Evolutionary conservation across 1,140 invertebrate species (phyloP), one percentile per base, ranked within the genome.

Genomic region (Trachymyrmex septentrionalis): DNA sequence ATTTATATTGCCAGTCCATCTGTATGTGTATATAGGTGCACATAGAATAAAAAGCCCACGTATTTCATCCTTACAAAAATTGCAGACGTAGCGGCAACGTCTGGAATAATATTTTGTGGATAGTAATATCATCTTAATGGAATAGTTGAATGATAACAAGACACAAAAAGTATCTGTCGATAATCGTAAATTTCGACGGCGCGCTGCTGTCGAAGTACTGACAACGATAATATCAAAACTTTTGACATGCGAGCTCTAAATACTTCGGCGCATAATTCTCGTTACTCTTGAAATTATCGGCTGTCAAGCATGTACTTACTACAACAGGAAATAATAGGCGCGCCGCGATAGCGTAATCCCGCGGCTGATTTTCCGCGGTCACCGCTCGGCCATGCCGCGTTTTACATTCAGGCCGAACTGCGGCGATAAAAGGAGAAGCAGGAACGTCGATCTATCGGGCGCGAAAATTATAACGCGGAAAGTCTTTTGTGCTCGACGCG

Each of bases 241-340:
- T 38, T 38, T 59, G 21, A 73, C 53, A 4, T 0, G 21, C 34
- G 38, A 38, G 21, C 10, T 59, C 48, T 82, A 57, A 57, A 38
- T 24, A 9, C 76, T 66, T 64, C 53, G 24, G 75, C 48, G 34
- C 50, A 80, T 80, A 85, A 85, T 55, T 76, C 19, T 44, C 73
- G 50, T 69, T 61, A 21, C 38, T 61, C 87, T 19, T 59, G 64
- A 48, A 77, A 76, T 87, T 76, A 80, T 72, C 53, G 57, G 30
- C 38, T 76, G 88, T 85, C 75, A 38, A 84, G 55, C 73, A 44
- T 75, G 87, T 53, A 84, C 66, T 90, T 92, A 92, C 92, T 90
- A 21, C 27, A 53, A 88, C 87, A 90, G 87, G 89, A 92, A 92
- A 88, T 64, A 72, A 24, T 82, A 88, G 87, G 88, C 88, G 89